phyloP scores from a whole-genome alignment of 1,140 invertebrate genomes.

The Apis florea region DNA sequence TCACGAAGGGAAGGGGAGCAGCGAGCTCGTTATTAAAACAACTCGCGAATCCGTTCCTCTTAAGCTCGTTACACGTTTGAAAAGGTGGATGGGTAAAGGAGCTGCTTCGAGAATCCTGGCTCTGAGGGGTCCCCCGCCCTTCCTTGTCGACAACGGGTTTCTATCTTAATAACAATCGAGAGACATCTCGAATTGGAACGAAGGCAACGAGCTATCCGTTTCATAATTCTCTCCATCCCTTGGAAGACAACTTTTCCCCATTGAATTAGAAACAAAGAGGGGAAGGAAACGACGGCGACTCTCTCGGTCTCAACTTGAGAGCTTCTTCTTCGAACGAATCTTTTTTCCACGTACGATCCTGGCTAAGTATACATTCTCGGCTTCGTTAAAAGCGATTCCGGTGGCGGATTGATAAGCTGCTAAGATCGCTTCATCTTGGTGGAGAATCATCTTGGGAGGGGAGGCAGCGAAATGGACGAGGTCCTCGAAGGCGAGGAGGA shows the following conservation, averaged over 20 bases:
- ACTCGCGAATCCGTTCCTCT: not conserved
- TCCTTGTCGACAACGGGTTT: not conserved
- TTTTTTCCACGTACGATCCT: too few species aligned
- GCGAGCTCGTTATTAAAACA: not conserved
- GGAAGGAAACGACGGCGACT: not conserved
- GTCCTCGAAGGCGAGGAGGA: not conserved
- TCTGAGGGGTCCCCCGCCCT: not conserved
- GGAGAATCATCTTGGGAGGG: not conserved
- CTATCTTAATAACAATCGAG: constrained; percentile 6
- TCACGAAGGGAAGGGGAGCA: too few species aligned
- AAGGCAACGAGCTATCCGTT: not conserved
- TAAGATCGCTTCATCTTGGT: too few species aligned
- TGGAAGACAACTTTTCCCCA: not conserved
- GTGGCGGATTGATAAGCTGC: too few species aligned
- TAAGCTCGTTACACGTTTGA: constrained; percentile 4
- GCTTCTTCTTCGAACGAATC: too few species aligned
- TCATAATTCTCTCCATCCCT: constrained; percentile 5
- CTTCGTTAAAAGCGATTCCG: too few species aligned
- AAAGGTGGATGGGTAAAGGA: constrained; percentile 3
- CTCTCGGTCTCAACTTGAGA: too few species aligned
- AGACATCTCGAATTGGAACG: too few species aligned
- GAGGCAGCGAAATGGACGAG: constrained; percentile 3
- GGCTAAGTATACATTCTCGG: too few species aligned
- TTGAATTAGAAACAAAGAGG: not conserved
- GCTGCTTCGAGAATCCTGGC: not conserved